Base-by-base conservation (phyloP, 1,140 invertebrate genomes). In the Cherax quadricarinatus region DNA sequence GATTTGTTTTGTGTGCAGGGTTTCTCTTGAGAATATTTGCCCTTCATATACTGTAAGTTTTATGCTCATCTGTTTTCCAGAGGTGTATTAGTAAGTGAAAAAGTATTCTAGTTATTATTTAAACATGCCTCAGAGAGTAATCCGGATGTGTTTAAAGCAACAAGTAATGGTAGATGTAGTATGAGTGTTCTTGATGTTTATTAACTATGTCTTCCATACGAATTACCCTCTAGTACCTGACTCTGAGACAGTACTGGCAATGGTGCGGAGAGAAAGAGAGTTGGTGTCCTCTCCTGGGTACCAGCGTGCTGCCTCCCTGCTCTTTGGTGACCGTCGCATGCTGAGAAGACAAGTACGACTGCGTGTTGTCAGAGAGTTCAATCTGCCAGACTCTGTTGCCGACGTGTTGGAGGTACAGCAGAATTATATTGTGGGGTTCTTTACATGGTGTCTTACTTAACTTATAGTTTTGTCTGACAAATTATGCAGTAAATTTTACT, bases 301-400 rank as follows among this genome's bases (percentile, higher is more conserved):
- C 94, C 97, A 97, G 94, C 95, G 97, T 92, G 98, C 98, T 12
- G 96, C 97, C 88, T 95, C 96, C 89, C 95, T 98, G 94, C 97
- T 97, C 48, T 96, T 97, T 80, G 96, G 97, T 9, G 98, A 98
- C 89, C 96, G 97, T 30, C 96, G 97, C 83, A 97, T 97, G 94
- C 97, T 98, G 93, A 96, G 97, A 79, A 96, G 97, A 94, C 96
- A 97, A 96, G 97, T 99, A 57, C 97, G 98, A 79, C 95, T 99
- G 89, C 96, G 98, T 9, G 98, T 99, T 1, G 98, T 99, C 0
- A 96, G 98, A 62, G 98, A 99, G 95, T 98, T 99, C 95, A 98
- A 98, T 94, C 96, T 99, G 70, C 98, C 98, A 0, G 98, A 99
- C 95, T 96, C 97, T 12, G 98, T 98, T 16, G 97, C 98, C 0